Base-by-base conservation (phyloP, 2,113 vertebrate genomes). In the Salvelinus namaycush region DNA sequence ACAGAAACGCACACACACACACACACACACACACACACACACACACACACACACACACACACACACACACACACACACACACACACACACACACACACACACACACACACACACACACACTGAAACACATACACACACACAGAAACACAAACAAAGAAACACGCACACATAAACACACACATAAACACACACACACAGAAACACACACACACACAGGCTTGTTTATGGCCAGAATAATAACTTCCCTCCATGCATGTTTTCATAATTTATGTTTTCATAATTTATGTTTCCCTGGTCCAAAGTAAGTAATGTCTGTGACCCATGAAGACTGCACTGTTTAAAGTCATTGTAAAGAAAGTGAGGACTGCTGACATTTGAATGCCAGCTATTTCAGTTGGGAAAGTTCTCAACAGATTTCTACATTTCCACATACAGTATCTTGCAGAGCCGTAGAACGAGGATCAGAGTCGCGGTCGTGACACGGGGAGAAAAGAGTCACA, bases 351-450 rank as follows among this genome's bases (percentile, higher is more conserved):
- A 72, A 68, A 68, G 78, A 87, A 68, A 76, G 76, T 77, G 68
- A 86, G 66, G 64, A 60, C 84, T 77, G 87, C 84, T 89, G 88
- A 92, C 91, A 88, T 77, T 70, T 89, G 90, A 92, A 93, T 93
- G 87, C 39, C 57, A 76, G 76, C 80, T 88, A 91, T 86, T 85
- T 77, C 29, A 54, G 73, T 62, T 72, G 13, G 74, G 78, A 79
- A 68, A 68, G 82, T 79, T 86, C 85, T 76, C 74, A 57, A 67
- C 70, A 73, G 83, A 87, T 82, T 76, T 85, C 26, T 76, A 39
- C 70, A 72, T 89, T 86, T 81, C 74, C 81, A 75, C 76, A 4
- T 60, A 24, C 3, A 24, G n/a, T 64, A 13, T 68, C 54, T 60
- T 24, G 20, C 54, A 79, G 81, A 77, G 80, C 62, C 14, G 20